Evolutionary conservation across 2,888 invertebrate genomes (phyloP).

Genomic region (Laothoe populi): DNA sequence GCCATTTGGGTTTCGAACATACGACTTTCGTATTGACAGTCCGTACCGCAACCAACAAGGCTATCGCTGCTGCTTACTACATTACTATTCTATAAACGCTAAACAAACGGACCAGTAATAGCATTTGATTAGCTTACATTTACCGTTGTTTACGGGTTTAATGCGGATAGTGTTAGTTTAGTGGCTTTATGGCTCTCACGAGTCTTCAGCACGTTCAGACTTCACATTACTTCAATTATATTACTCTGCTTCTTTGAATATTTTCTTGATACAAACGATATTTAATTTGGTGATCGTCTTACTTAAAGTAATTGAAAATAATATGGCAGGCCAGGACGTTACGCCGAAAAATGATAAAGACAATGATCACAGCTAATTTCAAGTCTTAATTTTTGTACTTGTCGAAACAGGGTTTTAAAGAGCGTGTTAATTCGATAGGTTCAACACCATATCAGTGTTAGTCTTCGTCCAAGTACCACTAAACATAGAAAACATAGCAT

Average conservation of each 20-base stretch:
- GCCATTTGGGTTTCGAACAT: no score
- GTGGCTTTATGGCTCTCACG: background rate
- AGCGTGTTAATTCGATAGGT: background rate
- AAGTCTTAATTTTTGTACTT: background rate
- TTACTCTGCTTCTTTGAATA: no score
- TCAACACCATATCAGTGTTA: background rate
- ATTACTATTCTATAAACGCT: background rate
- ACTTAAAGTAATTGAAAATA: background rate
- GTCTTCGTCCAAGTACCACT: background rate
- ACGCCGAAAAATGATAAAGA: background rate
- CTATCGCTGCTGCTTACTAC: background rate
- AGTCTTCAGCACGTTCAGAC: background rate
- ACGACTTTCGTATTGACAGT: no score
- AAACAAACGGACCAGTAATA: background rate
- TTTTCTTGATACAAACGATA: no score
- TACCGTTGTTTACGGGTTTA: background rate
- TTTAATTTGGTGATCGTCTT: background rate
- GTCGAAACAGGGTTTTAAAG: background rate
- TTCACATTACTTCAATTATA: no score
- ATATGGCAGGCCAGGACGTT: background rate
- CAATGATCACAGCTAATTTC: background rate
- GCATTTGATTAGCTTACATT: background rate
- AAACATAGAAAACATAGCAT: conserved; percentile 21
- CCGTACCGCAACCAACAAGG: no score
- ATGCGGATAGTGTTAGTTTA: background rate